Evolutionary conservation across 2,888 invertebrate species (phyloP).

Genomic region (Euzophera pinguis): DNA sequence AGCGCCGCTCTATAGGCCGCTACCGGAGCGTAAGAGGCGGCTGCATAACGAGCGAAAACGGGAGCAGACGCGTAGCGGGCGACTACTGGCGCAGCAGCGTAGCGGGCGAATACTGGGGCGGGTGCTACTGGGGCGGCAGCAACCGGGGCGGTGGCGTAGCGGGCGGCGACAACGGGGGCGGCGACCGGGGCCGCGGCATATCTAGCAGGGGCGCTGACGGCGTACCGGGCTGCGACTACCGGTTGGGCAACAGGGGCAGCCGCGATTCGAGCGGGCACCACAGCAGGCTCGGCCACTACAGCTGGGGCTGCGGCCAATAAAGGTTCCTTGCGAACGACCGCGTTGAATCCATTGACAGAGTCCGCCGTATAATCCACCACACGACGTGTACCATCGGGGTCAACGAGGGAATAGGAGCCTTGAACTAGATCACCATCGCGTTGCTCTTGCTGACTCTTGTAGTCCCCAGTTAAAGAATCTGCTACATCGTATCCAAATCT

Average conservation of each 20-base stretch:
- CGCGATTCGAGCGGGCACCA: constrained; percentile 39
- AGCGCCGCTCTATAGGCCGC: constrained; percentile 21
- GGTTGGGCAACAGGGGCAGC: constrained; percentile 42
- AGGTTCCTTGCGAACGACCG: constrained; percentile 64
- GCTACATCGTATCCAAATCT: constrained; percentile 66
- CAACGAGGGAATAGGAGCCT: constrained; percentile 65
- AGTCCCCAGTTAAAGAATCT: constrained; percentile 68
- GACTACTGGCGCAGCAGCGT: constrained; percentile 34
- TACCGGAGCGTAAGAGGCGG: constrained; percentile 32
- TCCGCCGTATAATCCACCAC: constrained; percentile 65
- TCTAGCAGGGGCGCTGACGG: constrained; percentile 20
- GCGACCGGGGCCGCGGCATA: constrained; percentile 21
- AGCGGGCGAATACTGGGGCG: constrained; percentile 27
- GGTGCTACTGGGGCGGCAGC: constrained; percentile 30
- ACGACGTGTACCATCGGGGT: constrained; percentile 65
- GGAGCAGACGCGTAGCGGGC: constrained; percentile 31
- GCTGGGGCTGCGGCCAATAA: constrained; percentile 51
- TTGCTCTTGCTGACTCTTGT: constrained; percentile 70
- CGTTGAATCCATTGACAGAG: constrained; percentile 64
- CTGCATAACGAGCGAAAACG: constrained; percentile 26
- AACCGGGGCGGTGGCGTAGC: constrained; percentile 21
- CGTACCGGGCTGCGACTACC: constrained; percentile 29
- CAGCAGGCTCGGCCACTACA: constrained; percentile 54
- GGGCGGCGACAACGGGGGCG: constrained; percentile 10
- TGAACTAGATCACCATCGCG: constrained; percentile 77